Conservation (phyloP, 2,113 vertebrate species). For the Calcarius ornatus region DNA sequence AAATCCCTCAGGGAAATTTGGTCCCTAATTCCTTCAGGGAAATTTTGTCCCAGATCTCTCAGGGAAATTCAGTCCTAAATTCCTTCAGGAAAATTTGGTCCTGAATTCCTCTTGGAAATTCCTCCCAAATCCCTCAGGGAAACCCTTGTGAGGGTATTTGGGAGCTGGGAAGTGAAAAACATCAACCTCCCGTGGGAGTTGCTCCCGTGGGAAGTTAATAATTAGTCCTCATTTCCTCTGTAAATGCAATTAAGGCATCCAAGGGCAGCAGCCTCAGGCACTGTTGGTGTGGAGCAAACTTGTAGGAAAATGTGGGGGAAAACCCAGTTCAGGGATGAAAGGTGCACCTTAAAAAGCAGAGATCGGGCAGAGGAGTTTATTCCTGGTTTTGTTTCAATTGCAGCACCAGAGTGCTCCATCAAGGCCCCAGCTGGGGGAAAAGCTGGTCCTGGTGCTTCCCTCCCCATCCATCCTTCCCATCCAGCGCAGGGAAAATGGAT, state of each 20-base stretch:
- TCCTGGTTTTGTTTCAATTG: not conserved
- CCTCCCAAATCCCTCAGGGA: not conserved
- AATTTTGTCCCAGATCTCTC: no score
- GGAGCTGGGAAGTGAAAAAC: not conserved
- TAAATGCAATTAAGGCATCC: no score
- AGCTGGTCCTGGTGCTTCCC: not conserved
- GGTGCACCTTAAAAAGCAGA: not conserved
- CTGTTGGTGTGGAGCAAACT: not conserved
- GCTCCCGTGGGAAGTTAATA: not conserved
- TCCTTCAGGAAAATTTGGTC: no score
- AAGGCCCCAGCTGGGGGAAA: not conserved
- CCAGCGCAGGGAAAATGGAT: not conserved
- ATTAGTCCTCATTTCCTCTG: not conserved
- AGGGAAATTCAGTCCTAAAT: no score
- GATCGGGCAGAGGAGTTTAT: not conserved
- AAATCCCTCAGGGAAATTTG: no score
- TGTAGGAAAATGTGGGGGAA: not conserved
- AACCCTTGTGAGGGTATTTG: fast-evolving
- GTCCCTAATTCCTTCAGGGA: no score
- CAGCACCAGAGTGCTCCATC: not conserved
- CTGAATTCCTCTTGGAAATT: no score
- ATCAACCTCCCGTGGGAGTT: no score
- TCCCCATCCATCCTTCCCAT: not conserved
- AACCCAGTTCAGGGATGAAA: not conserved
- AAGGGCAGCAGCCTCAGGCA: not conserved